Evolutionary conservation across 2,797 vertebrate genomes (phyloP).

Genomic region (Hypotaenidia okinawae): DNA sequence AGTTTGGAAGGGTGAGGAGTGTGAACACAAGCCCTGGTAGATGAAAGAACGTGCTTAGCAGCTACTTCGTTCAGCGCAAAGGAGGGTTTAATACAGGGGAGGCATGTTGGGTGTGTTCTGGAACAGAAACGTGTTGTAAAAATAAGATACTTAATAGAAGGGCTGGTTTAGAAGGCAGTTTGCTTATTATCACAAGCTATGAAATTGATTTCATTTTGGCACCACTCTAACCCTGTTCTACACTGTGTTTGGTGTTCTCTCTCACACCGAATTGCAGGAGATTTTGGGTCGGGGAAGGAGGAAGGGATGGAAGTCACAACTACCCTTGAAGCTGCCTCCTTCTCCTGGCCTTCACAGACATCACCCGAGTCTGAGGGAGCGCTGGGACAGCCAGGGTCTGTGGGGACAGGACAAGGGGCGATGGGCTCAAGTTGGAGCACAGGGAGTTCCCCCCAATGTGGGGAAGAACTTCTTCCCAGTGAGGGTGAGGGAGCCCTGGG

Average conservation of each 20-base stretch:
- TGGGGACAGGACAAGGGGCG: no score
- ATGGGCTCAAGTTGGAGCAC: no score
- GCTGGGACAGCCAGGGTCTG: no score
- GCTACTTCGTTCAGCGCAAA: neutral
- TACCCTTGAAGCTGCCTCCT: neutral
- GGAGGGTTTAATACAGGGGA: neutral
- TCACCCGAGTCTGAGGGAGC: neutral
- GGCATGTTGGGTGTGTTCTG: neutral
- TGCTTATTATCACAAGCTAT: neutral
- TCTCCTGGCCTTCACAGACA: neutral
- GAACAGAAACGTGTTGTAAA: neutral
- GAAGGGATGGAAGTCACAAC: neutral
- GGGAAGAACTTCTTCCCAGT: no score
- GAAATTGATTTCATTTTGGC: neutral
- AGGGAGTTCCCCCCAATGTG: no score
- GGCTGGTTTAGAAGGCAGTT: neutral
- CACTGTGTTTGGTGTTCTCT: neutral
- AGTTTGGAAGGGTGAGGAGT: conserved; percentile 2
- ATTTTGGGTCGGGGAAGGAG: neutral
- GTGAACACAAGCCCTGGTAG: conserved; percentile 10
- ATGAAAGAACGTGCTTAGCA: neutral
- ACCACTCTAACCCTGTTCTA: neutral
- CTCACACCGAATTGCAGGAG: neutral
- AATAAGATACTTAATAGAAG: neutral
- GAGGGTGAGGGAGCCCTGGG: no score